phyloP scores from a whole-genome alignment of 2,113 vertebrate species.

The Malurus elegans region DNA sequence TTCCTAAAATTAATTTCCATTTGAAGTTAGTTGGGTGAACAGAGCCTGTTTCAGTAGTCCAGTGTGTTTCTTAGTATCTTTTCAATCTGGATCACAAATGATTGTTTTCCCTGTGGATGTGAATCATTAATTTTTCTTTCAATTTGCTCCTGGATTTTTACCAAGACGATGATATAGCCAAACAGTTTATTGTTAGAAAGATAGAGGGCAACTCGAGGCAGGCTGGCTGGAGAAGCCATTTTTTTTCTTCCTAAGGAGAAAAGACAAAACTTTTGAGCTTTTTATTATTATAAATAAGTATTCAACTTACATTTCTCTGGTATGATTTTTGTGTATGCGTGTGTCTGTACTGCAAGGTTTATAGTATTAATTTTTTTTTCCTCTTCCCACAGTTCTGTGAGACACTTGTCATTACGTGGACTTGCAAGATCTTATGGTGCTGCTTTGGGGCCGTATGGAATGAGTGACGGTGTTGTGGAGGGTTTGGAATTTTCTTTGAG shows the following conservation, averaged over 20 bases:
- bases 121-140: not conserved
- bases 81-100: not conserved
- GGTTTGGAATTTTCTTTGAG: not conserved
- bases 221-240: not conserved
- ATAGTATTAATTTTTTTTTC: not conserved
- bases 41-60: not conserved
- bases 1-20: not conserved
- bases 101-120: not conserved
- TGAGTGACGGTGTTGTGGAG: not conserved
- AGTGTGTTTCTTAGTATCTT: not conserved
- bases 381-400: not conserved
- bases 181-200: not conserved
- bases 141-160: not conserved
- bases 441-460: rapidly evolving
- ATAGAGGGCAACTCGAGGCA: not conserved
- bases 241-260: not conserved
- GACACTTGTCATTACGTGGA: not conserved
- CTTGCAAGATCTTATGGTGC: not conserved
- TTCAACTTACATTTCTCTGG: not conserved
- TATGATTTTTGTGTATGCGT: not conserved
- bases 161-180: not conserved
- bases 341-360: not conserved
- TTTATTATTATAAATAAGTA: not conserved
- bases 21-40: not conserved
- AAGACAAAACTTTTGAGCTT: not conserved